A percentile compares a stretch with the other conserved stretches of the same genome.
Conservation (phyloP, 1,140 invertebrate species). For the Calephelis virginiensis region DNA sequence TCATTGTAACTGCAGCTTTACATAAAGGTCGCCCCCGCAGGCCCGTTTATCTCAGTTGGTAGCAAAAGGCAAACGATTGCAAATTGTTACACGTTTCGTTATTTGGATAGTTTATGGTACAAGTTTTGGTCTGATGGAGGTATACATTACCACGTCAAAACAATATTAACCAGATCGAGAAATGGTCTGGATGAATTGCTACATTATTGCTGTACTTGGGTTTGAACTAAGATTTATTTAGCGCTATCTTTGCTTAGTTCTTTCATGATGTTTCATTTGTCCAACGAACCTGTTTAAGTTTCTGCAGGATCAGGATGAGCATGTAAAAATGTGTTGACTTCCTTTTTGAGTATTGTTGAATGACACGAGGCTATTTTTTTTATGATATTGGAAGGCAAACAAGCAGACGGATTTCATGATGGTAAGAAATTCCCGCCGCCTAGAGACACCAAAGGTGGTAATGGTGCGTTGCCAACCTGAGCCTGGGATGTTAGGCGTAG, state of each 20-base stretch:
- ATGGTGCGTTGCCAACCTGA: too few relatives aligned
- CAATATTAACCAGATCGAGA: slow-evolving; percentile 8
- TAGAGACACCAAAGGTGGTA: too few relatives aligned
- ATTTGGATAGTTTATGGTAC: slow-evolving; percentile 5
- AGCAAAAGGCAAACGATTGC: slow-evolving; percentile 11
- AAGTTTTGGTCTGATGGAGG: slow-evolving; percentile 8
- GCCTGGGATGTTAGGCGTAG: too few relatives aligned
- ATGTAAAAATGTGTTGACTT: too few relatives aligned
- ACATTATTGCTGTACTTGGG: slow-evolving; percentile 2
- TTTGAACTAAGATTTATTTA: background rate
- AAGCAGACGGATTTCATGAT: too few relatives aligned
- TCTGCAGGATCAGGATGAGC: too few relatives aligned
- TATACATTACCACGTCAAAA: slow-evolving; percentile 4
- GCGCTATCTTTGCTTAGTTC: background rate
- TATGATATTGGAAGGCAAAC: too few relatives aligned
- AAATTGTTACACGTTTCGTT: slow-evolving; percentile 1
- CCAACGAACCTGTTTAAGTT: too few relatives aligned
- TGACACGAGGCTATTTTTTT: too few relatives aligned
- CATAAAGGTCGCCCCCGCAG: slow-evolving; percentile 5
- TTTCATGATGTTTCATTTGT: too few relatives aligned
- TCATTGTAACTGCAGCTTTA: background rate
- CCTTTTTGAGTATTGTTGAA: too few relatives aligned
- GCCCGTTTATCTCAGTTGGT: slow-evolving; percentile 6
- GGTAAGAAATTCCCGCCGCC: too few relatives aligned
- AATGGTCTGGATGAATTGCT: background rate